Base-by-base conservation (phyloP, 1,140 invertebrate genomes). In the Lepidostoma basale region DNA sequence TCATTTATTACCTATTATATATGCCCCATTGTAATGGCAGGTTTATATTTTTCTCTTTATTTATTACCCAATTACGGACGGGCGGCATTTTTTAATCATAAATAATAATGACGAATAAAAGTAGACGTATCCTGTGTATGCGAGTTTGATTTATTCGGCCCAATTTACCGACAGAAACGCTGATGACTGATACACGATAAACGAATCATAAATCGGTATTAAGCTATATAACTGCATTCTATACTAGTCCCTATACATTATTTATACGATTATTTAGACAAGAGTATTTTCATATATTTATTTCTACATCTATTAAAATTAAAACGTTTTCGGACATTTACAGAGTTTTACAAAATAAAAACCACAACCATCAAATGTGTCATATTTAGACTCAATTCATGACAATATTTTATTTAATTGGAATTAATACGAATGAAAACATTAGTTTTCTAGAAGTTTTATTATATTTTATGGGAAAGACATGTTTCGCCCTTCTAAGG, bases 101-200 rank as follows among this genome's bases (percentile, higher is more conserved):
- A 63, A 63, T 63, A 59, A 59, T 59, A 59, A 59, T 59, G 54
- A 59, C 49, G 49, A 54, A 54, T 54, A 54, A 59, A 59, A 39
- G 26, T 40, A 20, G 22, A 58, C n/a, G 54, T 39, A 39, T 40
- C 18, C 54, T 14, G 16, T 30, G 20, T 30, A 30, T 28, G 12
- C 30, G 20, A 36, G 44, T 47, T 63, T 63, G 60, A 63, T 63
- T 63, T 63, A 63, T 63, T 16, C 18, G 28, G 33, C 14, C 42
- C 18, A 47, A 14, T 62, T 47, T 47, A 45, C 14, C 42, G 18
- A 45, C 42, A 45, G 18, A 26, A 30, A 62, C 20, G 33, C 25
- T 47, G 42, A 36, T 49, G 44, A 62, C n/a, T 22, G 25, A 23
- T 14, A 33, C 49, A 33, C 49, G 25, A 63, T 63, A 49, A 14